Conservation (phyloP, 2,888 invertebrate genomes). For the Exephanes ischioxanthus region DNA sequence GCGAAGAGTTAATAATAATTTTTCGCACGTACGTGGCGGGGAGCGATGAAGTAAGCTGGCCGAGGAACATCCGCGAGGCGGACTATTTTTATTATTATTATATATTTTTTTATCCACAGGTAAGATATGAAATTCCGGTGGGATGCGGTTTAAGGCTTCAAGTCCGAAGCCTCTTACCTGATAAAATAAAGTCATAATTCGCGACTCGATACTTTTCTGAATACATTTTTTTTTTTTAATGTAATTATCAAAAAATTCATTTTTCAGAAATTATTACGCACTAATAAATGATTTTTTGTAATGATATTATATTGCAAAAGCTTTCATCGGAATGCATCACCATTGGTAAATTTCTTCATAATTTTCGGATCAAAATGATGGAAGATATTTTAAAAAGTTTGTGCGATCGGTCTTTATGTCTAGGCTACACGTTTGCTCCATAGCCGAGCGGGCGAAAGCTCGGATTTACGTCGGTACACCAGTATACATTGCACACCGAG, state of each 20-base stretch:
- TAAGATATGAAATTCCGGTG: not conserved
- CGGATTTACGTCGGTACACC: not conserved
- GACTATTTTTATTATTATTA: not conserved
- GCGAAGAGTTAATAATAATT: constrained; percentile 71
- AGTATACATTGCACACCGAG: constrained; percentile 11
- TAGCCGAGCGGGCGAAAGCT: not conserved
- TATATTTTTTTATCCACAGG: not conserved
- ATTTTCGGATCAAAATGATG: not conserved
- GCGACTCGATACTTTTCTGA: not conserved
- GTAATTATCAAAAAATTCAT: too few relatives aligned
- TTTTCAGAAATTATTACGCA: too few relatives aligned
- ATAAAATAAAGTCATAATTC: not conserved
- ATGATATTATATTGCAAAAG: too few relatives aligned
- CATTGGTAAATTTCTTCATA: not conserved
- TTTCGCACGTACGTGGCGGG: constrained; percentile 73
- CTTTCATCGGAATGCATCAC: too few relatives aligned
- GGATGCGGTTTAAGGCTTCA: too few relatives aligned
- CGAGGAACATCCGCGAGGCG: not conserved
- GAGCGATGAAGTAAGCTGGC: not conserved
- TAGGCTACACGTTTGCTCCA: not conserved
- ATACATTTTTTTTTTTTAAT: too few relatives aligned
- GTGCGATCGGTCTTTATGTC: not conserved
- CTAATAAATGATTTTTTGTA: too few relatives aligned
- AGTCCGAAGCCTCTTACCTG: not conserved
- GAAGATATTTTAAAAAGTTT: not conserved